phyloP scores from a whole-genome alignment of 1,140 invertebrate genomes.

The Apis florea region DNA sequence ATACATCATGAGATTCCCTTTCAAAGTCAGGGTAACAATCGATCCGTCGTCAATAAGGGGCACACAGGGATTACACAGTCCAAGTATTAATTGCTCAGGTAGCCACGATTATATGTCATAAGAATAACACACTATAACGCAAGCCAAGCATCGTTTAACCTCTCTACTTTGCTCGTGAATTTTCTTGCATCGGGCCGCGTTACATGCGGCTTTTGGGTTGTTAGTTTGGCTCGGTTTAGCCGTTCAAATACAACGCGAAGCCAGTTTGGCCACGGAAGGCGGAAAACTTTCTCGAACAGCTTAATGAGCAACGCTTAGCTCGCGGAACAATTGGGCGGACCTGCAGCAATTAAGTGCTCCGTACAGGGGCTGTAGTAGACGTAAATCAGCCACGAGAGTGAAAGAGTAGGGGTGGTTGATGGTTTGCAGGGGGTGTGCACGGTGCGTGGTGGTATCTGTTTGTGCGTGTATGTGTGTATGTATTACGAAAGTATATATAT shows the following conservation, averaged over 20 bases:
- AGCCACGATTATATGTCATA: conserved; percentile 1
- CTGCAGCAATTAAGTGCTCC: conserved; percentile 61
- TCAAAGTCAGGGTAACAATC: no score
- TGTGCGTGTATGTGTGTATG: not conserved
- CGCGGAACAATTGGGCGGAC: conserved; percentile 54
- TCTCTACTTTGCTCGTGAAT: not conserved
- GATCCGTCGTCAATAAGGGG: no score
- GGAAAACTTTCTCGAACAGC: conserved; percentile 54
- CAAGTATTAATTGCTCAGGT: conserved; percentile 17
- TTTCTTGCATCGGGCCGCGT: conserved; percentile 15
- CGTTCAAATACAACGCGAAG: conserved; percentile 45
- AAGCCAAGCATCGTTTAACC: conserved; percentile 13
- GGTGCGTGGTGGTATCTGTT: not conserved
- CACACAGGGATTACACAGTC: not conserved
- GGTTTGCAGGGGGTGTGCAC: not conserved
- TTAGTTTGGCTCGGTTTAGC: not conserved
- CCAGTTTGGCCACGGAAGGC: conserved; percentile 39
- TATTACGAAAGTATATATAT: not conserved
- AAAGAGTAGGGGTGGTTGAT: not conserved
- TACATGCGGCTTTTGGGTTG: not conserved
- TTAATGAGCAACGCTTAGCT: conserved; percentile 62
- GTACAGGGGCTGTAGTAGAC: conserved; percentile 35
- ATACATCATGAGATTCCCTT: no score
- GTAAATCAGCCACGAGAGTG: conserved; percentile 39
- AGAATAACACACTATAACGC: conserved; percentile 2